Base-by-base conservation (phyloP, 2,113 vertebrate genomes). In the Pelvicachromis taeniatus region DNA sequence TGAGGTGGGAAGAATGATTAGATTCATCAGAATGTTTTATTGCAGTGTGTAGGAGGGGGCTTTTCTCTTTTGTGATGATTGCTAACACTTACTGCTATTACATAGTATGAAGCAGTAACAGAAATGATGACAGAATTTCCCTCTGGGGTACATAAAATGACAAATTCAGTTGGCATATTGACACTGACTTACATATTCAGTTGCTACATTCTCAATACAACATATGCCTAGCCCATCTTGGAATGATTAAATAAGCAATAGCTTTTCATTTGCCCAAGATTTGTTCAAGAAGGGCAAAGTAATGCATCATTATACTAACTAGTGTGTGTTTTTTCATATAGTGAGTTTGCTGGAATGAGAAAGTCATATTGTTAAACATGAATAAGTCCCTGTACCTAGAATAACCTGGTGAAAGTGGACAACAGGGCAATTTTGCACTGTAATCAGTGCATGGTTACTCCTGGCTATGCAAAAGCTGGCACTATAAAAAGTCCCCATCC, bases 1-100 rank as follows among this genome's bases (percentile, higher is more conserved):
- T 19, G 80, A 81, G 75, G 63, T 45, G 61, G 42, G 42, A 35
- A 58, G 83, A 78, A 75, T 75, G 11, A 52, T 80, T 78, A 83
- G 10, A 86, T 9, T 80, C 81, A 77, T 54, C 38, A 14, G 40
- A 80, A 38, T 29, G 16, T 63, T 85, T 52, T 31, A 5, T 56
- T 10, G 26, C 11, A 45, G 12, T 26, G 26, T 17, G 61, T n/a
- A 33, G 26, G 53, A 58, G 29, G 23, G 14, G 1, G 48, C 29
- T 45, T 29, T 73, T 16, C 9, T n/a, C 7, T 35, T 17, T 38
- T 9, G 10, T 48, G 56, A 35, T 14, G 10, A 31, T 50, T 21
- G 52, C 53, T 61, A 11, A 84, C 17, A 2, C 38, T 23, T 78
- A 40, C 16, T 65, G 45, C 26, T 52, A 12, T 13, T 33, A 52